Base-by-base conservation (phyloP, 53 echinoderm and acorn worm genomes). In the Paracentrotus lividus region DNA sequence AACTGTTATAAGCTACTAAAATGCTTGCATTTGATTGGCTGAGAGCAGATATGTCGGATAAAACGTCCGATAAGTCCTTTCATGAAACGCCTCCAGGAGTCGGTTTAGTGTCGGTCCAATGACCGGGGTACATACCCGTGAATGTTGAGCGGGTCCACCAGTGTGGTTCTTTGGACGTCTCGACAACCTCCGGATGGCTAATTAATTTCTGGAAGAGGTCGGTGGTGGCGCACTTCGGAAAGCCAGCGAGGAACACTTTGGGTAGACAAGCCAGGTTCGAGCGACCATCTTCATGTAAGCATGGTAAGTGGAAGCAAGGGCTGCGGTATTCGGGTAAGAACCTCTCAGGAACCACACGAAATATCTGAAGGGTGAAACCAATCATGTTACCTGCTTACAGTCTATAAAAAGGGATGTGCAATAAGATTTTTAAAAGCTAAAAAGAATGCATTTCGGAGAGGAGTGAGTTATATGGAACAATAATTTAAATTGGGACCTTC, bases 191-290 rank as follows among this genome's bases (percentile, higher is more conserved):
- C 2, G 78, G 92, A 60, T 92, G 92, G 8, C 59, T 13, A 45
- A 91, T 38, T 31, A 91, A 29, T 91, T 91, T 91, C 69, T 53
- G 52, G 38, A 72, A 91, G 33, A 91, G 72, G 75, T 91, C 91
- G 76, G 91, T 91, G 72, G 91, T 91, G 91, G 91, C 91, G 91
- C 91, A 91, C 91, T 91, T 91, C 1, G 91, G 91, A 75, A 91
- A 91, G 49, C 91, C 91, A 16, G 76, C 75, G 33, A 91, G 72
- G 33, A 91, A 91, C 18, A 91, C 34, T 38, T 75, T 18, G 52
- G 91, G 91, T 34, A 91, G 53, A 53, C 91, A 91, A 6, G 36
- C 91, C 72, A 91, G n/a, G 20, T 33, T 26, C 14, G 88, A 54
- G 10, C 7, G 0, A 4, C 14, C 33, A 16, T 69, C 51, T 18